phyloP scores from a whole-genome alignment of 1,140 invertebrate species.

The Atta cephalotes region DNA sequence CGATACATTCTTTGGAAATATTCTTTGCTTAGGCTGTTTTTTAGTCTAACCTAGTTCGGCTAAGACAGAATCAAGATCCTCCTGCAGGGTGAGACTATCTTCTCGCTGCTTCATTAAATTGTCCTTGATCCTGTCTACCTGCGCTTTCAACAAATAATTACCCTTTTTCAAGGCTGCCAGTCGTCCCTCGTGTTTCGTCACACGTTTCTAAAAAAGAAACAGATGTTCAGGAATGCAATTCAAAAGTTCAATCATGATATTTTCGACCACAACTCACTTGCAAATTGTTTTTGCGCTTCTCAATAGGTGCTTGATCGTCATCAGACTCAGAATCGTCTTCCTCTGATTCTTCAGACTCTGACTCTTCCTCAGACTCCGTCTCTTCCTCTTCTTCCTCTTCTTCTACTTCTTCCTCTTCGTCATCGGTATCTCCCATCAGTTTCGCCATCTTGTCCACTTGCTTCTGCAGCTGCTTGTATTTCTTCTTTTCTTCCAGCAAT shows the following conservation, averaged over 20 bases:
- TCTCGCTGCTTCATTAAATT: slow-evolving; percentile 93
- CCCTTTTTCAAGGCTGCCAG: slow-evolving; percentile 93
- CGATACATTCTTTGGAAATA: slow-evolving; percentile 69
- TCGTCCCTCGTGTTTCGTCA: slow-evolving; percentile 92
- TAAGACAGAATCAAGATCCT: slow-evolving; percentile 93
- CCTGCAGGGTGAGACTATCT: slow-evolving; percentile 91
- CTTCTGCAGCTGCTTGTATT: slow-evolving; percentile 92
- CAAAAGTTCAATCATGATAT: background rate
- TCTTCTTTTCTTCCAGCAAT: slow-evolving; percentile 91
- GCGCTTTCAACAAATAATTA: slow-evolving; percentile 94
- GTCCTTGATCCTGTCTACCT: slow-evolving; percentile 94
- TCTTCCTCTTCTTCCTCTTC: slow-evolving; percentile 89
- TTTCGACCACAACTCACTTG: slow-evolving; percentile 72
- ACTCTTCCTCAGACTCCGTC: slow-evolving; percentile 87
- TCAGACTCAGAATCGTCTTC: slow-evolving; percentile 88
- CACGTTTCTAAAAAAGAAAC: slow-evolving; percentile 84
- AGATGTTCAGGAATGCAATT: background rate
- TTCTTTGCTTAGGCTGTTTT: slow-evolving; percentile 23
- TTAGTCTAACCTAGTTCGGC: slow-evolving; percentile 89
- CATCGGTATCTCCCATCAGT: slow-evolving; percentile 92
- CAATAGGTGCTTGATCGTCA: slow-evolving; percentile 87
- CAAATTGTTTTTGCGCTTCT: slow-evolving; percentile 81
- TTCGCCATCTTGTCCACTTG: slow-evolving; percentile 96
- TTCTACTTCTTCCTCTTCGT: slow-evolving; percentile 88
- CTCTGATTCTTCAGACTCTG: slow-evolving; percentile 89